Evolutionary conservation across 2,888 invertebrate species (phyloP).

Genomic region (Rhagophthalmus giganteus): DNA sequence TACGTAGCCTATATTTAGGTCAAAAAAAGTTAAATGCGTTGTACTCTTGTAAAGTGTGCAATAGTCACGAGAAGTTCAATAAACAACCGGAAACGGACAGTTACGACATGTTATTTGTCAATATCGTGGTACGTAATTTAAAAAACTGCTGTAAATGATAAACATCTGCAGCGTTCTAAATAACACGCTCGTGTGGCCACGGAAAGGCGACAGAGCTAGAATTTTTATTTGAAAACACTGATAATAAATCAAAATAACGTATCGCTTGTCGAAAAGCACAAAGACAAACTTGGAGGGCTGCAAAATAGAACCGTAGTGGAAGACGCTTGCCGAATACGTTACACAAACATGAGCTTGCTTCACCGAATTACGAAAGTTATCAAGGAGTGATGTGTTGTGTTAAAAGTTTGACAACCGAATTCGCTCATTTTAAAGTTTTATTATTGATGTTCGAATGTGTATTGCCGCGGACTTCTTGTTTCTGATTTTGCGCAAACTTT

Average conservation of each 20-base stretch:
- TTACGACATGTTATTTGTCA: not conserved
- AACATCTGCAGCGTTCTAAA: conserved; percentile 18
- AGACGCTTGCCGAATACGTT: conserved; percentile 12
- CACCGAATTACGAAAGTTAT: no score
- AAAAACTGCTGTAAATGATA: conserved; percentile 9
- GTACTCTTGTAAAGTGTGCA: no score
- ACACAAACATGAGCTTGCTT: no score
- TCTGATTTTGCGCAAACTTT: no score
- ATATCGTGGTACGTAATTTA: not conserved
- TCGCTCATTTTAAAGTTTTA: no score
- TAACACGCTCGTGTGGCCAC: conserved; percentile 13
- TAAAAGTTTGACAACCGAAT: no score
- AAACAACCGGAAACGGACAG: not conserved
- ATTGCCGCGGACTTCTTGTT: no score
- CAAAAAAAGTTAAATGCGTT: no score
- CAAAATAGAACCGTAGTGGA: conserved; percentile 3
- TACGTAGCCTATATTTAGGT: no score
- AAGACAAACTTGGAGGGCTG: conserved; percentile 4
- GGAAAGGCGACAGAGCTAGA: conserved; percentile 12
- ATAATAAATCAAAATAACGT: conserved; percentile 22
- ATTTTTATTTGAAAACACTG: conserved; percentile 9
- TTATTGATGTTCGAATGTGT: no score
- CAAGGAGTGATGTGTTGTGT: no score
- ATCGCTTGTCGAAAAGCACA: conserved; percentile 19
- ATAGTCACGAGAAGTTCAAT: no score